Percentiles rank a stretch among this genome's conserved stretches.
Evolutionary conservation across 2,113 vertebrate species (phyloP).

Genomic region (Pteruthius melanotis): DNA sequence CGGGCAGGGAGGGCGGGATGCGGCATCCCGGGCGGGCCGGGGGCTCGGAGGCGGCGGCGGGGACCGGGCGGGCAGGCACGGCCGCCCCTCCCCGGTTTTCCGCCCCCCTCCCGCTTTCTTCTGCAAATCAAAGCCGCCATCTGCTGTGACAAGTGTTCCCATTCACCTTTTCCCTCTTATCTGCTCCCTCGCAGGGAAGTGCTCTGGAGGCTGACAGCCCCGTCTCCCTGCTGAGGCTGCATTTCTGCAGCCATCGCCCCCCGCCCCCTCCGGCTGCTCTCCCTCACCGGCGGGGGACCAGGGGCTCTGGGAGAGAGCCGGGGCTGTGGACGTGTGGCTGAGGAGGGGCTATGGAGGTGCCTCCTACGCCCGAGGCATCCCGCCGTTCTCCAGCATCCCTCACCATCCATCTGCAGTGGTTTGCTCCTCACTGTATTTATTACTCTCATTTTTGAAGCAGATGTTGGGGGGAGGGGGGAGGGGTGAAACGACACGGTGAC

Average conservation of each 20-base stretch:
- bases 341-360: not conserved
- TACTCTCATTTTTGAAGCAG: not conserved
- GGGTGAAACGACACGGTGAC: too few relatives aligned
- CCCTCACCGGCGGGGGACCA: not conserved
- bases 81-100: not conserved
- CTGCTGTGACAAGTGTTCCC: slow-evolving; percentile 82
- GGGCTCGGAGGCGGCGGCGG: not conserved
- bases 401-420: not conserved
- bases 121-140: slow-evolving; percentile 78
- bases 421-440: fast-evolving
- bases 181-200: slow-evolving; percentile 76
- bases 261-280: not conserved
- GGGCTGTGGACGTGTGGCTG: not conserved
- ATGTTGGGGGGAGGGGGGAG: too few relatives aligned
- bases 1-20: not conserved
- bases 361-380: fast-evolving
- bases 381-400: not conserved
- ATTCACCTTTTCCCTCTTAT: slow-evolving; percentile 86
- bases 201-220: slow-evolving; percentile 70
- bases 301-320: fast-evolving
- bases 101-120: not conserved
- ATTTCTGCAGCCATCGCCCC: slow-evolving; percentile 62
- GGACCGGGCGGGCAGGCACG: not conserved
- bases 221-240: slow-evolving; percentile 63
- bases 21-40: not conserved